phyloP scores from a whole-genome alignment of 2,888 invertebrate species.

The Amorpha juglandis region DNA sequence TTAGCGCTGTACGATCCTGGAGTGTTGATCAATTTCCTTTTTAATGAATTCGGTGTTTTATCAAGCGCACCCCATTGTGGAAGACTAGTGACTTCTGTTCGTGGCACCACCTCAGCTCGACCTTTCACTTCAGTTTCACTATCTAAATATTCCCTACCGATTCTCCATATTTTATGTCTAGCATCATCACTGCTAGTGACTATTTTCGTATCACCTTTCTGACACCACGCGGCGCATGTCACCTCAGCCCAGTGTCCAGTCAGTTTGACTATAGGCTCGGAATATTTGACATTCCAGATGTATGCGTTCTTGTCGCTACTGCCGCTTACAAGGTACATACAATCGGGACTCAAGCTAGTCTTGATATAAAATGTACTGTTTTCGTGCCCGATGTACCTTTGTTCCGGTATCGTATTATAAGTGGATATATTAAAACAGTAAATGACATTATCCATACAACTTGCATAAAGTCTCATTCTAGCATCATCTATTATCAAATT shows the following conservation, averaged over 20 bases:
- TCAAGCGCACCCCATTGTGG: slow-evolving; percentile 67
- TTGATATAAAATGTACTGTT: slow-evolving; percentile 94
- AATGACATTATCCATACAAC: slow-evolving; percentile 93
- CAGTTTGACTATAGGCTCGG: slow-evolving; percentile 88
- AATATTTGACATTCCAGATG: slow-evolving; percentile 89
- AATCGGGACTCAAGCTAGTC: slow-evolving; percentile 91
- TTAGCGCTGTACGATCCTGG: slow-evolving; percentile 50
- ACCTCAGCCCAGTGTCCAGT: slow-evolving; percentile 93
- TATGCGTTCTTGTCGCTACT: slow-evolving; percentile 94
- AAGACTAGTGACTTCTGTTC: slow-evolving; percentile 43
- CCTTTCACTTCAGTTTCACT: slow-evolving; percentile 68
- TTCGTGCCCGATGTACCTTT: slow-evolving; percentile 88
- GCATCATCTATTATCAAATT: slow-evolving; percentile 90
- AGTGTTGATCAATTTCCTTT: slow-evolving; percentile 55
- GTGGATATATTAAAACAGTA: slow-evolving; percentile 92
- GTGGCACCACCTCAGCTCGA: slow-evolving; percentile 51
- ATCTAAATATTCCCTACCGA: slow-evolving; percentile 81
- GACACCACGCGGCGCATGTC: slow-evolving; percentile 93
- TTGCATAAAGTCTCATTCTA: slow-evolving; percentile 89
- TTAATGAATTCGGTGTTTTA: slow-evolving; percentile 79
- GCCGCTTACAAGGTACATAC: slow-evolving; percentile 92
- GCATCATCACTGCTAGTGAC: slow-evolving; percentile 94
- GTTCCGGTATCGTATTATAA: slow-evolving; percentile 86
- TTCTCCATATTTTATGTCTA: slow-evolving; percentile 89
- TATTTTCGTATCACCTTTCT: slow-evolving; percentile 83